Evolutionary conservation across 2,888 invertebrate species (phyloP).

Genomic region (Atrina japonica): DNA sequence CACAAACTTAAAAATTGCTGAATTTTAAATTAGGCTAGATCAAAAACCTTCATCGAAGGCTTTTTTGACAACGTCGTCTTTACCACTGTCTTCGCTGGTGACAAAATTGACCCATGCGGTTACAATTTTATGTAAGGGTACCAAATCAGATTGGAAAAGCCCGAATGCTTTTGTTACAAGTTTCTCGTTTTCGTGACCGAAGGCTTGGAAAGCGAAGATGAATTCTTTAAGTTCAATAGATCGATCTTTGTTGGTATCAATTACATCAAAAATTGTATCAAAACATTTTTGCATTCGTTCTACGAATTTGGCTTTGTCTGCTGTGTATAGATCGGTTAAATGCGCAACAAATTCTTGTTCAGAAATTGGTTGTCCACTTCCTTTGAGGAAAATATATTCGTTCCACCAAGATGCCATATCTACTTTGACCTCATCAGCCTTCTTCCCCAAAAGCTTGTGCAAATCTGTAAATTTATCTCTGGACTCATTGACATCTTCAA

Average conservation of each 20-base stretch:
- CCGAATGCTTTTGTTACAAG: conserved; percentile 55
- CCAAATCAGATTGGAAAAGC: conserved; percentile 47
- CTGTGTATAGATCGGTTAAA: conserved; percentile 36
- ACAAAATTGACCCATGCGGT: conserved; percentile 56
- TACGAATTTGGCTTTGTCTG: conserved; percentile 47
- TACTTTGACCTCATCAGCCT: conserved; percentile 40
- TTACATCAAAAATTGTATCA: conserved; percentile 56
- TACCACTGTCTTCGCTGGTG: conserved; percentile 42
- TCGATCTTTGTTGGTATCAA: conserved; percentile 61
- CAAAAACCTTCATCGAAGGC: conserved; percentile 50
- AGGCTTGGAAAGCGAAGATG: conserved; percentile 59
- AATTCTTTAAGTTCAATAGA: conserved; percentile 60
- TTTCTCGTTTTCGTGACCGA: conserved; percentile 60
- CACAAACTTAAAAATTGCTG: too few species aligned
- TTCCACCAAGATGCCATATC: conserved; percentile 60
- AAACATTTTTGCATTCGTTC: conserved; percentile 53
- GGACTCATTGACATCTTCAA: conserved; percentile 61
- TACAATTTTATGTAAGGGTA: conserved; percentile 54
- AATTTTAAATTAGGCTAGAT: not conserved
- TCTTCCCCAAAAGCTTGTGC: conserved; percentile 51
- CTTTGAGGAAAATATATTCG: conserved; percentile 50
- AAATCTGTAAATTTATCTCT: conserved; percentile 57
- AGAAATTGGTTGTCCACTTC: conserved; percentile 46
- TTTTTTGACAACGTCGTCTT: conserved; percentile 48
- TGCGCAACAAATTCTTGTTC: conserved; percentile 47